These are phyloP conservation scores for Gadopsis bispinosus DNA, from an alignment of 2,797 vertebrate species.

Conservation along the genomic window DNA sequence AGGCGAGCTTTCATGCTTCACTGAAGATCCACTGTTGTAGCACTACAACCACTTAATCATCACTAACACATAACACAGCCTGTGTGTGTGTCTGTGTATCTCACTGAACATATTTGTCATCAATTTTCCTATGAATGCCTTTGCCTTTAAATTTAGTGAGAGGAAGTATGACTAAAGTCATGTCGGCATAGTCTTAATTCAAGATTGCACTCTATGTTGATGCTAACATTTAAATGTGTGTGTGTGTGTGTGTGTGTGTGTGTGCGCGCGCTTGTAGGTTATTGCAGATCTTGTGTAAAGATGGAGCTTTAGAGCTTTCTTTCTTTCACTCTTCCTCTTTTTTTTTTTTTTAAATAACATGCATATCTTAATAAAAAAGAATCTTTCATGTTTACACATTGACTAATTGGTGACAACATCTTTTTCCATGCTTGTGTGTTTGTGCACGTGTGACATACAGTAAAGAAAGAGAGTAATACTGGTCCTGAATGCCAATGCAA, in stretches of 20 bases:
- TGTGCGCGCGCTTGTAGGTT: slow-evolving; percentile 3
- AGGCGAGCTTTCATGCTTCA: slow-evolving; percentile 73
- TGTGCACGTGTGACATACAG: not conserved
- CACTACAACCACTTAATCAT: slow-evolving; percentile 76
- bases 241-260: not conserved
- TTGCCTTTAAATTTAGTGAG: slow-evolving; percentile 32
- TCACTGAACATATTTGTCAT: slow-evolving; percentile 41
- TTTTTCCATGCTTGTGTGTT: not conserved
- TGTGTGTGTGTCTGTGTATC: slow-evolving; percentile 16
- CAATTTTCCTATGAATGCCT: slow-evolving; percentile 39
- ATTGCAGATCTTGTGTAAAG: not conserved
- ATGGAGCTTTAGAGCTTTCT: not conserved
- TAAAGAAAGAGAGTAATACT: not conserved
- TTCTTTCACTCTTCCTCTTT: not conserved
- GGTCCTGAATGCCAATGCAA: not conserved
- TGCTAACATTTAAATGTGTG: not conserved
- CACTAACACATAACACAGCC: slow-evolving; percentile 77
- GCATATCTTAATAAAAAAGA: not conserved
- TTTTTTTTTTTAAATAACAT: not conserved
- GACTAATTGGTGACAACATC: not conserved
- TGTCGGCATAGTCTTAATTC: not conserved
- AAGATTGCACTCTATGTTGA: too few relatives aligned
- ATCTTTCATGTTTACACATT: not conserved
- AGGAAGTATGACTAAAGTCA: slow-evolving; percentile 22
- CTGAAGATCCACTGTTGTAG: slow-evolving; percentile 69